Conservation (phyloP, 2,113 vertebrate genomes). For the Podarcis cretensis region DNA sequence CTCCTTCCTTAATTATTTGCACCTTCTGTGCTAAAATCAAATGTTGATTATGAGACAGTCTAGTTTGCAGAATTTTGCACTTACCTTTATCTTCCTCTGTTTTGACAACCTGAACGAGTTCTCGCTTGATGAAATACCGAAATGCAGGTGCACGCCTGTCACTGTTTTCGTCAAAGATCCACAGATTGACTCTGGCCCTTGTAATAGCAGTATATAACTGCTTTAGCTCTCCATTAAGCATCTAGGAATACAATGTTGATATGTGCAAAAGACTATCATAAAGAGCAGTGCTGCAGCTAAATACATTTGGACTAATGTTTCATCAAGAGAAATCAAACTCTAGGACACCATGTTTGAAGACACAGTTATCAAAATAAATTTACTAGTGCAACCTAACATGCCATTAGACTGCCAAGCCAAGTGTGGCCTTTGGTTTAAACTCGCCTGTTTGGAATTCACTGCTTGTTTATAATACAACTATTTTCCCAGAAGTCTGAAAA, state of each 20-base stretch:
- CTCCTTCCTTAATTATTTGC: not conserved
- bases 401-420: not conserved
- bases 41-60: no score
- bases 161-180: slow-evolving; percentile 84
- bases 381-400: not conserved
- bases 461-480: not conserved
- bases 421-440: not conserved
- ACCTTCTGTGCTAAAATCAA: not conserved
- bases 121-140: slow-evolving; percentile 77
- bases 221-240: slow-evolving; percentile 84
- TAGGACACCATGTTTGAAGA: not conserved
- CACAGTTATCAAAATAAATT: not conserved
- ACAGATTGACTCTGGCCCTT: slow-evolving; percentile 83
- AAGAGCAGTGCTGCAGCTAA: not conserved
- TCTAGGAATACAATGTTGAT: slow-evolving; percentile 56
- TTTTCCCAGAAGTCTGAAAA: not conserved
- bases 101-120: slow-evolving; percentile 81
- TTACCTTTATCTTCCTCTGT: slow-evolving; percentile 83
- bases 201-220: slow-evolving; percentile 84
- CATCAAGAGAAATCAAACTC: not conserved
- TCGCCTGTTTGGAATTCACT: not conserved
- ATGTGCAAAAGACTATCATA: not conserved
- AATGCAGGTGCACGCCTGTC: slow-evolving; percentile 83
- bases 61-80: not conserved
- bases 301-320: not conserved